Percentiles rank a stretch among this genome's conserved stretches.
These are phyloP conservation scores for Dicerorhinus sumatrensis DNA, from an alignment of 2,113 vertebrate genomes.

Conservation along the genomic window DNA sequence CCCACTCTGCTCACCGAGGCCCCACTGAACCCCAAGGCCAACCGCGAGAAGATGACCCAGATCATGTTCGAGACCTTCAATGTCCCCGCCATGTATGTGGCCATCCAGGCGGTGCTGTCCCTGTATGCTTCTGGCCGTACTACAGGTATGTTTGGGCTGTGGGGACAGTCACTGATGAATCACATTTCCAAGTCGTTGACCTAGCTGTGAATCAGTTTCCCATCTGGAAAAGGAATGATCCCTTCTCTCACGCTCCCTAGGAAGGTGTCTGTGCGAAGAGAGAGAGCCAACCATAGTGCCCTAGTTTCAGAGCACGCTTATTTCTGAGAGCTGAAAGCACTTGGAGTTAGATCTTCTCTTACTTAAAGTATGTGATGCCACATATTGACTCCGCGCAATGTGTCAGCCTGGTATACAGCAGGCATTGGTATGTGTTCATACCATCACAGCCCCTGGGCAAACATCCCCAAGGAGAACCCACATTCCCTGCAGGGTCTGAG, in stretches of 20 bases:
- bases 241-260: not conserved
- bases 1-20: conserved; percentile 95
- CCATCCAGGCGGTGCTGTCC: conserved; percentile 99
- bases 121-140: conserved; percentile 99
- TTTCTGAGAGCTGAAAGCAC: not conserved
- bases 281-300: not conserved
- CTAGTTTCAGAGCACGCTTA: not conserved
- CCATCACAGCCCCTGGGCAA: not conserved
- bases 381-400: not conserved
- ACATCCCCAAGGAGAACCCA: not conserved
- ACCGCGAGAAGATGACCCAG: conserved; percentile 97
- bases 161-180: not conserved
- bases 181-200: not conserved
- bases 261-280: not conserved
- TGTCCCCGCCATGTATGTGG: conserved; percentile 99
- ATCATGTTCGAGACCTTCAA: conserved; percentile 99
- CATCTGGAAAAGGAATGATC: not conserved
- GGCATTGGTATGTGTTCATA: not conserved
- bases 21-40: conserved; percentile 96
- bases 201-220: not conserved
- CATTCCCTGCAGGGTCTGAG: not conserved
- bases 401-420: not conserved
- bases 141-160: conserved; percentile 90
- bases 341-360: not conserved
- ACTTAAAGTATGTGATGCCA: not conserved